Evolutionary conservation across 2,113 vertebrate genomes (phyloP).

Genomic region (Eptesicus fuscus): DNA sequence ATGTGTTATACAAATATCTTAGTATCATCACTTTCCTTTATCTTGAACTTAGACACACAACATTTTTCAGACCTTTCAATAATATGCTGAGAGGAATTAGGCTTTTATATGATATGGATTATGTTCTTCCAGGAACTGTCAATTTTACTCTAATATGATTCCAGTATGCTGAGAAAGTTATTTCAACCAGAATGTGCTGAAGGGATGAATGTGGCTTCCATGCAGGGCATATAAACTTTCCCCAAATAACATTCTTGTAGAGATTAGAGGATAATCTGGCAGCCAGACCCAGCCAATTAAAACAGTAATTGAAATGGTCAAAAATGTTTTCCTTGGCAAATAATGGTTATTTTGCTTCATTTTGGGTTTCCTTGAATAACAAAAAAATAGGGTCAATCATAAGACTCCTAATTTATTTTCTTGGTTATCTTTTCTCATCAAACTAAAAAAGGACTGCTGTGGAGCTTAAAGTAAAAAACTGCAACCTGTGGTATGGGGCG

Average conservation of each 20-base stretch:
- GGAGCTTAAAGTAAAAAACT: conserved; percentile 61
- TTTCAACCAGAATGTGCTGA: conserved; percentile 66
- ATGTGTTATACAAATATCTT: background rate
- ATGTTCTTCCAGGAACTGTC: conserved; percentile 36
- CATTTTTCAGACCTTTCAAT: conserved; percentile 63
- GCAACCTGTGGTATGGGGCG: background rate
- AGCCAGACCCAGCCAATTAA: conserved; percentile 80
- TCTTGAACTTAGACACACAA: conserved; percentile 43
- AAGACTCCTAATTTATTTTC: conserved; percentile 71
- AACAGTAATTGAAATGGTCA: conserved; percentile 84
- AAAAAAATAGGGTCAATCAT: conserved; percentile 69
- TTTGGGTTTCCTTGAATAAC: conserved; percentile 74
- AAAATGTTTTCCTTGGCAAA: conserved; percentile 84
- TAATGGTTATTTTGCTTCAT: conserved; percentile 67
- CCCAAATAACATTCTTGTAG: conserved; percentile 85
- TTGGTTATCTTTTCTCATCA: conserved; percentile 61
- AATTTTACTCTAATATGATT: conserved; percentile 57
- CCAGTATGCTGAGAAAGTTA: conserved; percentile 43
- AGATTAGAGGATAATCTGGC: conserved; percentile 85
- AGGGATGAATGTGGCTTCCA: conserved; percentile 69
- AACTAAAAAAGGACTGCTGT: conserved; percentile 63
- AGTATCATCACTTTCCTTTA: conserved; percentile 61
- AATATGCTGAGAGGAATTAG: conserved; percentile 38
- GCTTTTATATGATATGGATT: conserved; percentile 45
- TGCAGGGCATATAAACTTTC: conserved; percentile 78